Percentiles rank a stretch among this genome's conserved stretches.
phyloP scores from a whole-genome alignment of 1,140 invertebrate species.

The Drosophila ohnishii region DNA sequence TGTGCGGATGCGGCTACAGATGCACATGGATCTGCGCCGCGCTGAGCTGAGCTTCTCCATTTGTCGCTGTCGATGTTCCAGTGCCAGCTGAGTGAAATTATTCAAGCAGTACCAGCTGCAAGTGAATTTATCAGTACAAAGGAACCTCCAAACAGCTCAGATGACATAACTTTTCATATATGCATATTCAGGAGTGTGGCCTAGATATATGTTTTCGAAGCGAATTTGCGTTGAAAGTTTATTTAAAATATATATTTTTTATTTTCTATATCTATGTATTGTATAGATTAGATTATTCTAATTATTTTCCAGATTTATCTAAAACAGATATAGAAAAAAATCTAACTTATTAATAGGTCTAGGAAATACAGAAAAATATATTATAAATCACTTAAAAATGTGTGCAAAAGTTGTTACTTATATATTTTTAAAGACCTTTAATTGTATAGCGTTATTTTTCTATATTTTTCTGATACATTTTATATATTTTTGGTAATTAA shows the following conservation, averaged over 20 bases:
- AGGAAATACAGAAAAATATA: no score
- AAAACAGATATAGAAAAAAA: no score
- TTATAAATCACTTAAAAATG: no score
- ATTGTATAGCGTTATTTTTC: no score
- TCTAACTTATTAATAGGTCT: no score
- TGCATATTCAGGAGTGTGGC: constrained; percentile 20
- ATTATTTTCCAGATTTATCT: no score
- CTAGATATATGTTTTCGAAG: not conserved
- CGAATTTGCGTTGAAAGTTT: not conserved
- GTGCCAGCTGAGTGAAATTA: constrained; percentile 42
- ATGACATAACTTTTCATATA: constrained; percentile 29
- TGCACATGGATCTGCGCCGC: constrained; percentile 32
- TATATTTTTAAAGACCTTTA: no score
- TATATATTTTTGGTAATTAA: no score
- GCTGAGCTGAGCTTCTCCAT: constrained; percentile 27
- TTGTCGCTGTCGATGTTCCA: constrained; percentile 44
- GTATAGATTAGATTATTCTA: not conserved
- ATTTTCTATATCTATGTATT: no score
- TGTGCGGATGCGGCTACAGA: constrained; percentile 18
- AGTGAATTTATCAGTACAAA: constrained; percentile 28
- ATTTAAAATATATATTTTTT: no score
- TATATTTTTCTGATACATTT: no score
- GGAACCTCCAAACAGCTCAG: not conserved
- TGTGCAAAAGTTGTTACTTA: no score
- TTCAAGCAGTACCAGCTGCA: constrained; percentile 34